These are phyloP conservation scores for Pediacus dermestoides DNA, from an alignment of 2,888 invertebrate genomes.

Conservation along the genomic window DNA sequence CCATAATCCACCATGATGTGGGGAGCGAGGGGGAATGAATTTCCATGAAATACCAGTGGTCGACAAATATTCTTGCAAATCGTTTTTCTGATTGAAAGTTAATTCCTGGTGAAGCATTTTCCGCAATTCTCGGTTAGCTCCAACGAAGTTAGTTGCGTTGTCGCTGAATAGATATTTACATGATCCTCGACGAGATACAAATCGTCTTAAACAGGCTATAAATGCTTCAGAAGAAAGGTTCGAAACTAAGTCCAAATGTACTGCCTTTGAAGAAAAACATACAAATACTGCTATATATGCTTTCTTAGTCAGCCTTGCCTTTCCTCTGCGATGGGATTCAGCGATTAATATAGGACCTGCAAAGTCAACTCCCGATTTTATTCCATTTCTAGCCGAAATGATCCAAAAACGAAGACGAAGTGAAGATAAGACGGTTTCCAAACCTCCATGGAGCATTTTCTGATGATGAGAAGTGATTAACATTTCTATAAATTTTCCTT, in stretches of 20 bases:
- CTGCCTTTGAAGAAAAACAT: constrained; percentile 21
- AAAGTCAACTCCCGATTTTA: constrained; percentile 24
- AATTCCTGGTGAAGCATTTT: not conserved
- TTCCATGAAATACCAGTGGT: no score
- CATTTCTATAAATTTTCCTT: constrained; percentile 18
- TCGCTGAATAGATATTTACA: constrained; percentile 18
- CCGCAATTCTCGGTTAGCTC: constrained; percentile 19
- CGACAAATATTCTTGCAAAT: constrained; percentile 6
- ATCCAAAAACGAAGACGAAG: constrained; percentile 22
- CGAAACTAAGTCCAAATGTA: constrained; percentile 22
- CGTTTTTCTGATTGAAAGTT: no score
- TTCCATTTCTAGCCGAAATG: constrained; percentile 13
- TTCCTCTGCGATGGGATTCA: constrained; percentile 11
- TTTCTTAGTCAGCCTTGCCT: constrained; percentile 11
- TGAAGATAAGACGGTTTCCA: constrained; percentile 14
- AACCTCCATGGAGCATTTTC: constrained; percentile 20
- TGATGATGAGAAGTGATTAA: constrained; percentile 19
- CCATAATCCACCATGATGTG: no score
- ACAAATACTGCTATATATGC: constrained; percentile 14
- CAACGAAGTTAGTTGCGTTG: constrained; percentile 27
- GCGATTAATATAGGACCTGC: constrained; percentile 22
- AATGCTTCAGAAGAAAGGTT: constrained; percentile 20
- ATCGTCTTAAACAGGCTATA: constrained; percentile 22
- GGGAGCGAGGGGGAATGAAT: no score
- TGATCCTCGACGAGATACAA: constrained; percentile 17